phyloP scores from a whole-genome alignment of 2,113 vertebrate genomes.

The Azemiops feae region DNA sequence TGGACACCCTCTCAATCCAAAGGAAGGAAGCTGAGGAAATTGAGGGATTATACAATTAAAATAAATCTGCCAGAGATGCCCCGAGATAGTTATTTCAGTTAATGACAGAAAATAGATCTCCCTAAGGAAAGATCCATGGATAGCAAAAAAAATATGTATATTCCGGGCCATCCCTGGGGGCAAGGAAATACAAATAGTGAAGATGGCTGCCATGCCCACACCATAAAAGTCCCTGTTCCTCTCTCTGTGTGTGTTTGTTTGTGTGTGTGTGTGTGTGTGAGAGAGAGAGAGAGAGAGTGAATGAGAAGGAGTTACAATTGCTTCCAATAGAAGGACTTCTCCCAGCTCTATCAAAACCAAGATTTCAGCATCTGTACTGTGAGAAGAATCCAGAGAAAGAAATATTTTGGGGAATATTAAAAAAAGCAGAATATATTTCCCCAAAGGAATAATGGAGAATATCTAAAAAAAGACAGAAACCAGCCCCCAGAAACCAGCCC shows the following conservation, averaged over 20 bases:
- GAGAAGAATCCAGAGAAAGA: too few species aligned
- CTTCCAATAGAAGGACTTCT: background rate
- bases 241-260: too few species aligned
- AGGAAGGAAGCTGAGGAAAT: background rate
- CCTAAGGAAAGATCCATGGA: background rate
- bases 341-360: background rate
- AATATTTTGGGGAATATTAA: too few species aligned
- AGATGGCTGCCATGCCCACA: background rate
- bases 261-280: too few species aligned
- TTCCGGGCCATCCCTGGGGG: too few species aligned
- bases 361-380: background rate
- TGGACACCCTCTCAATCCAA: background rate
- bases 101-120: background rate
- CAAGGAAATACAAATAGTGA: background rate
- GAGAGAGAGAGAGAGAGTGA: too few species aligned
- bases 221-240: background rate
- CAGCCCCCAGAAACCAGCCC: too few species aligned
- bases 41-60: background rate
- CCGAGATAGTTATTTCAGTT: background rate
- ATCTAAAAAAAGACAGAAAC: too few species aligned
- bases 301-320: background rate
- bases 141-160: background rate
- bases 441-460: too few species aligned
- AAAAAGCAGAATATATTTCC: too few species aligned
- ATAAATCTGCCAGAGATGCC: background rate